A percentile compares a stretch with the other conserved stretches of the same genome.
Conservation (phyloP, 2,797 vertebrate genomes). For the Pipistrellus nathusii region DNA sequence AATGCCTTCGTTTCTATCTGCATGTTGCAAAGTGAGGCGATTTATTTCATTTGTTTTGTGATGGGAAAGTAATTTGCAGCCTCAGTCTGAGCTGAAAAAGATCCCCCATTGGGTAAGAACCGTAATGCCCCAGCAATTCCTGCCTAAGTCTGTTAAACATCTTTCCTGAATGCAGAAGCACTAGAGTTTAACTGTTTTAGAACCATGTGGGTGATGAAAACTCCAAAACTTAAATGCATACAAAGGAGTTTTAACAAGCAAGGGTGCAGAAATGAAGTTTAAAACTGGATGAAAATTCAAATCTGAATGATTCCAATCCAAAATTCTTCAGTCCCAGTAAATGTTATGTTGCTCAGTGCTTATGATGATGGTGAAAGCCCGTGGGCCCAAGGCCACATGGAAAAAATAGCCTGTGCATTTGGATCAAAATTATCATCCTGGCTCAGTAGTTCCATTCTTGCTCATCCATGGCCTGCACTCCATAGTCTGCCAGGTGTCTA, state of each 20-base stretch:
- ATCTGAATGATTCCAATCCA: not conserved
- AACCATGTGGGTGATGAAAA: not conserved
- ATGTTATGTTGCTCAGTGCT: not conserved
- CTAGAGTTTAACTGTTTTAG: not conserved
- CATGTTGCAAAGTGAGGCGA: not conserved
- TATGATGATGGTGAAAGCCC: not conserved
- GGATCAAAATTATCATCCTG: not conserved
- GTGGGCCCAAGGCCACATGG: not conserved
- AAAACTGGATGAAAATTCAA: conserved; percentile 20
- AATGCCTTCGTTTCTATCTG: not conserved
- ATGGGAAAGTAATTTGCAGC: conserved; percentile 64
- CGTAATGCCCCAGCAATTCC: not conserved
- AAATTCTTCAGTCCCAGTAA: not conserved
- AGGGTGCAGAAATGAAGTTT: not conserved
- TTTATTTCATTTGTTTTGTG: conserved; percentile 60
- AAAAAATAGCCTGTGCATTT: not conserved
- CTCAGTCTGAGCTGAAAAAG: conserved; percentile 47
- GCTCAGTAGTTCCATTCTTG: not conserved
- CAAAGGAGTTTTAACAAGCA: not conserved
- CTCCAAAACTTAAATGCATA: not conserved
- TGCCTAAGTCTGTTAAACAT: not conserved
- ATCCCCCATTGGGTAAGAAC: not conserved
- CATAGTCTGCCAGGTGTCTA: not conserved
- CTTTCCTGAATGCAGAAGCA: not conserved
- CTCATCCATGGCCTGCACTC: not conserved